Conservation (phyloP, 2,888 invertebrate species). For the Chalcis sispes region DNA sequence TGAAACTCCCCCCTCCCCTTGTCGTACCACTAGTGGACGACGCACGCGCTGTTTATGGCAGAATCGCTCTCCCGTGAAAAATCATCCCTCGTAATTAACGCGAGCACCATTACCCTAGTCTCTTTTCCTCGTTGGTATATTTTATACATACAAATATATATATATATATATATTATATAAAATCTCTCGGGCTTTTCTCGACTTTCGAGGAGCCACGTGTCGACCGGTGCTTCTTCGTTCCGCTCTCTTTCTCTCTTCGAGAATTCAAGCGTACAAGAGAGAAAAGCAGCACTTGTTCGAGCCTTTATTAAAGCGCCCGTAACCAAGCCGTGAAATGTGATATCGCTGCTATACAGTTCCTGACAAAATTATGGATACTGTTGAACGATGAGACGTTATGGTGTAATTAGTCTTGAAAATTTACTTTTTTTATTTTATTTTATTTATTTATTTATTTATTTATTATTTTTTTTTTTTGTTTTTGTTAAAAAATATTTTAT, state of each 20-base stretch:
- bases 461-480: too few relatives aligned
- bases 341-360: not conserved
- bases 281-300: slow-evolving; percentile 41
- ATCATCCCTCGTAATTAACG: slow-evolving; percentile 69
- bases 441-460: too few relatives aligned
- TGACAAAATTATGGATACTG: not conserved
- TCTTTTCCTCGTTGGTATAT: not conserved
- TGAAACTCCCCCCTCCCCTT: too few relatives aligned
- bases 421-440: too few relatives aligned
- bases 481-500: too few relatives aligned
- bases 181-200: not conserved
- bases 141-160: too few relatives aligned
- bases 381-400: too few relatives aligned
- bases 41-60: slow-evolving; percentile 70
- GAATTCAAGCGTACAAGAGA: slow-evolving; percentile 7
- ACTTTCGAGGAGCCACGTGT: slow-evolving; percentile 1
- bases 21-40: too few relatives aligned
- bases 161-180: too few relatives aligned
- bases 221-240: not conserved
- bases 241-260: slow-evolving; percentile 2
- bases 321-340: slow-evolving; percentile 23
- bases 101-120: not conserved
- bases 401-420: too few relatives aligned
- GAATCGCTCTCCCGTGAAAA: slow-evolving; percentile 69
- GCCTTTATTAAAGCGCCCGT: slow-evolving; percentile 9